Percentiles rank a stretch among this genome's conserved stretches.
Conservation (phyloP, 2,113 vertebrate species). For the Rhinolophus sinicus region DNA sequence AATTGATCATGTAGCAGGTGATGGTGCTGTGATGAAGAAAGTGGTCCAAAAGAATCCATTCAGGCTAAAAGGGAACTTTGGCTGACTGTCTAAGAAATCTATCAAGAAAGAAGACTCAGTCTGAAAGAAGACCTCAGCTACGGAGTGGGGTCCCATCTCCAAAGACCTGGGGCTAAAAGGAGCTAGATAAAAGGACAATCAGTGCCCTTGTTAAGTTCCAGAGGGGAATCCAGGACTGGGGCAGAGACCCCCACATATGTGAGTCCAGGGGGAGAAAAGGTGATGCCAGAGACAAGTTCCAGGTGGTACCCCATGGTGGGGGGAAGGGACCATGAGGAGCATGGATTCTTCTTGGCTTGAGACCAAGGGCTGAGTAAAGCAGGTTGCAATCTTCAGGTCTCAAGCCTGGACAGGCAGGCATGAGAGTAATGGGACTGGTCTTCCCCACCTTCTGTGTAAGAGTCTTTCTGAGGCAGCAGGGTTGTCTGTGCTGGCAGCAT, state of each 20-base stretch:
- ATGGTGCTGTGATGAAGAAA: not conserved
- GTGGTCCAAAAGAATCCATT: not conserved
- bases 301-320: too few species aligned
- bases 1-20: not conserved
- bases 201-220: not conserved
- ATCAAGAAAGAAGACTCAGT: not conserved
- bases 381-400: not conserved
- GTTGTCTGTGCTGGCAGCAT: not conserved
- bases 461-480: not conserved
- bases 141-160: not conserved
- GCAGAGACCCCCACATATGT: not conserved
- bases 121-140: not conserved
- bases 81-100: not conserved
- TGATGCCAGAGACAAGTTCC: not conserved
- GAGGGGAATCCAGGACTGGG: not conserved
- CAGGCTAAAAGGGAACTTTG: not conserved
- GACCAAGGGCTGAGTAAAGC: not conserved
- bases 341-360: not conserved
- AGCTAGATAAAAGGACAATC: not conserved
- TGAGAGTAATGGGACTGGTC: not conserved
- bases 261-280: not conserved
- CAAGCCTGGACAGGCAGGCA: not conserved
- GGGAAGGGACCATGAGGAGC: not conserved
- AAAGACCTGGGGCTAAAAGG: not conserved
- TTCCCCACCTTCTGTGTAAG: not conserved